These are phyloP conservation scores for Sylvietta virens DNA, from an alignment of 2,113 vertebrate genomes.

Conservation along the genomic window DNA sequence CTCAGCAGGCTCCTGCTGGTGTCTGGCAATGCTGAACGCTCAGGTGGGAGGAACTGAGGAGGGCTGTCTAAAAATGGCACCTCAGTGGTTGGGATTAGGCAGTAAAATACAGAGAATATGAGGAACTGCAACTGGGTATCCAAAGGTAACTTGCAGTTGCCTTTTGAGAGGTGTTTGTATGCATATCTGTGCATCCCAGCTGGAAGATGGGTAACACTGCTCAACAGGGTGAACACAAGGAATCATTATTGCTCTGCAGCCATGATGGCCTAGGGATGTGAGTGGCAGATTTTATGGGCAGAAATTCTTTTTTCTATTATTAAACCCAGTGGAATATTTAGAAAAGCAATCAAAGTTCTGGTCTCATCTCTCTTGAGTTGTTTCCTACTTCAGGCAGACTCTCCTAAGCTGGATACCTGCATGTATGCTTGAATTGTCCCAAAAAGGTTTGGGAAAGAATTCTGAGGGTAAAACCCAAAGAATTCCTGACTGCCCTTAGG, in stretches of 20 bases:
- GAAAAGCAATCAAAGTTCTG: not conserved
- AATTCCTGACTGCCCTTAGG: not conserved
- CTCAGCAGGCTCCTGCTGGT: not conserved
- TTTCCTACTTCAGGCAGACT: not conserved
- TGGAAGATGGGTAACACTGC: not conserved
- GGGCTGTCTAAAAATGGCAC: not conserved
- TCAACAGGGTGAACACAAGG: not conserved
- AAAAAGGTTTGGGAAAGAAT: not conserved
- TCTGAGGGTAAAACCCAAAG: not conserved
- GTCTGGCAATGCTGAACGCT: not conserved
- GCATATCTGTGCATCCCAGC: accelerated
- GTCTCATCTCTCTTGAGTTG: accelerated
- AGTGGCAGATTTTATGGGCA: not conserved
- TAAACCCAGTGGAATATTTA: not conserved
- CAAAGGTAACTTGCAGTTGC: not conserved
- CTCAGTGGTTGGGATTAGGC: not conserved
- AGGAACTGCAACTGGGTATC: not conserved
- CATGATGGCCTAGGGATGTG: not conserved
- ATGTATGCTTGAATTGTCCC: not conserved
- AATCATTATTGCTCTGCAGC: not conserved
- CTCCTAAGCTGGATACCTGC: not conserved
- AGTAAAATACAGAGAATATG: not conserved
- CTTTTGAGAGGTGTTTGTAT: not conserved
- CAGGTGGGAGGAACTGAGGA: not conserved
- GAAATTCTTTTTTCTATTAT: not conserved